A percentile compares a stretch with the other conserved stretches of the same genome.
phyloP scores from a whole-genome alignment of 1,140 invertebrate genomes.

The Geopemphigus sp. region DNA sequence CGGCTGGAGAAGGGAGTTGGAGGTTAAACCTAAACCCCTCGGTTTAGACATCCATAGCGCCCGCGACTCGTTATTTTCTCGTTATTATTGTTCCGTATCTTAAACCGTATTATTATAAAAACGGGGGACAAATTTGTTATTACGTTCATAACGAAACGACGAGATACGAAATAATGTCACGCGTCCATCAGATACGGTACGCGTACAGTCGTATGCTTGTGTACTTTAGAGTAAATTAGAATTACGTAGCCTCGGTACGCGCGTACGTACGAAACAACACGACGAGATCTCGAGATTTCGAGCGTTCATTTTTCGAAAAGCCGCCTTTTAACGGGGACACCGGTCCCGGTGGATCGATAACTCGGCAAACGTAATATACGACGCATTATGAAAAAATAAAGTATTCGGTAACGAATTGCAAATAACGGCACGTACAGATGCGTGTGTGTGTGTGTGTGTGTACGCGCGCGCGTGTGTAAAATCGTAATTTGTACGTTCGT shows the following conservation, averaged over 20 bases:
- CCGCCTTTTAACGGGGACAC: not conserved
- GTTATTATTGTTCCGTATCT: too few relatives aligned
- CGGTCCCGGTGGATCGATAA: not conserved
- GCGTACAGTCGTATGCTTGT: not conserved
- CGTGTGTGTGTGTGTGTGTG: not conserved
- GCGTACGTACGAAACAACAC: not conserved
- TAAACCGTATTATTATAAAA: too few relatives aligned
- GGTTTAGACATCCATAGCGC: too few relatives aligned
- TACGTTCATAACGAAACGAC: too few relatives aligned
- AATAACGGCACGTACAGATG: not conserved
- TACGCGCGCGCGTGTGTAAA: not conserved
- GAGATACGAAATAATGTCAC: not conserved
- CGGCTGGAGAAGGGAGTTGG: too few relatives aligned
- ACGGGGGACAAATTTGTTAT: too few relatives aligned
- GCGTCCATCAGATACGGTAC: not conserved
- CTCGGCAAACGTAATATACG: not conserved
- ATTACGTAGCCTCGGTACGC: not conserved
- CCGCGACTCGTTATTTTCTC: too few relatives aligned
- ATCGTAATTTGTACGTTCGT: too few relatives aligned
- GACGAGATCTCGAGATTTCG: not conserved
- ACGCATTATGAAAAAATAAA: too few relatives aligned
- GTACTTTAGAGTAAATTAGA: not conserved
- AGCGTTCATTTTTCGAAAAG: conserved; percentile 2
- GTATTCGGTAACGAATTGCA: not conserved
- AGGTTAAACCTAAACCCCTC: too few relatives aligned